These are phyloP conservation scores for Siniperca undulata DNA, from an alignment of 2,797 vertebrate genomes.

Conservation along the genomic window DNA sequence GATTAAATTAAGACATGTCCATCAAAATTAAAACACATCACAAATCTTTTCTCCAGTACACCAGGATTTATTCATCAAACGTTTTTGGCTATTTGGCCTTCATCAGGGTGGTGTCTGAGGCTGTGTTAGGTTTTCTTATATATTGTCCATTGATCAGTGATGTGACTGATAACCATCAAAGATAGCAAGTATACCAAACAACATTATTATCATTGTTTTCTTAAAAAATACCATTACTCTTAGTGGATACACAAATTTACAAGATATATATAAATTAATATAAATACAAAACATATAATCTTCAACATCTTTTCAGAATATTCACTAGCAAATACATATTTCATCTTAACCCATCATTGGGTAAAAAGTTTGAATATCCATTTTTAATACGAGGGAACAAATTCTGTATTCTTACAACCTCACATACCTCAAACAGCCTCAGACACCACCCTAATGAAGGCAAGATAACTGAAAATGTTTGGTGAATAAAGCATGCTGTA, in stretches of 20 bases:
- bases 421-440: neutral
- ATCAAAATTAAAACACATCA: neutral
- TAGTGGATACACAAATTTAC: neutral
- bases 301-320: neutral
- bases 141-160: neutral
- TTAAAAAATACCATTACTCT: neutral
- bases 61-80: neutral
- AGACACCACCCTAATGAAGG: neutral
- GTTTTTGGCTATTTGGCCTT: neutral
- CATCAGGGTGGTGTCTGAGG: neutral
- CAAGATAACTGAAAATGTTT: neutral
- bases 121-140: neutral
- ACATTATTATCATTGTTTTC: neutral
- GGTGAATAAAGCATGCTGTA: neutral
- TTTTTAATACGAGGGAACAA: neutral
- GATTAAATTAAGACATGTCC: neutral
- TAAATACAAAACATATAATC: neutral
- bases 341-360: neutral
- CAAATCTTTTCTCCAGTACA: neutral
- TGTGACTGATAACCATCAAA: neutral
- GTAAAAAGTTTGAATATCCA: constrained; percentile 12
- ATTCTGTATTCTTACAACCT: neutral
- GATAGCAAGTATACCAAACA: neutral
- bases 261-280: neutral
- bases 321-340: neutral